Base-by-base conservation (phyloP, 2,888 invertebrate genomes). In the Pimpla rufipes region DNA sequence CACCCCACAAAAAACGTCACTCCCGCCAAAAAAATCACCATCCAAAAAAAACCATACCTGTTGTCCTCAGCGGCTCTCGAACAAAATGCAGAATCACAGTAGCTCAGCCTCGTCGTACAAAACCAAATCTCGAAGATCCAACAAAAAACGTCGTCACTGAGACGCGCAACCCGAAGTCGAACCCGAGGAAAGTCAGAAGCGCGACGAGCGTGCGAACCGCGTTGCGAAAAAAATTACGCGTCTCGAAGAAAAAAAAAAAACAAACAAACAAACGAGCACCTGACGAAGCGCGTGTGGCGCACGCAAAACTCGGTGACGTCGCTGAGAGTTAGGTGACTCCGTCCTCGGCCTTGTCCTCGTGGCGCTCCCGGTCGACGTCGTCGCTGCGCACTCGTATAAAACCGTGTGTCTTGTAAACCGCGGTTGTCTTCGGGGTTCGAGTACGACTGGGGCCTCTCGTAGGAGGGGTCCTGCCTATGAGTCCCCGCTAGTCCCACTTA, bases 401-500 rank as follows among this genome's bases (percentile, higher is more conserved):
- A 79, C 88, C 88, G 89, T 74, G 74, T 62, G 74, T 74, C 47
- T 62, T 35, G 62, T 45, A 35, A 62, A 74, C 47, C 74, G 89
- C 90, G n/a, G 90, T 88, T 89, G 88, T 90, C 89, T 90, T 90
- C 89, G 88, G 88, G 88, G 90, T 89, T 90, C 90, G 90, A 91
- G 90, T 90, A 90, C 89, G 91, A 93, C 93, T 93, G 93, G 90
- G 92, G 90, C 88, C 88, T 91, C 92, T 90, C 91, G 92, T 91
- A 91, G 91, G 89, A 91, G 90, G 91, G 91, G 88, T 89, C 90
- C 91, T 90, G 91, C 91, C 93, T 93, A 93, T 93, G 93, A 93
- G 92, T 92, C 93, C 93, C 93, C 92, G 92, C 92, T 92, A 93
- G 93, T 92, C 92, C 93, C 93, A 93, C 93, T 93, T 93, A 93